A percentile compares a stretch with the other conserved stretches of the same genome.
Evolutionary conservation across 2,888 invertebrate species (phyloP).

Genomic region (Eugnorisma glareosa): DNA sequence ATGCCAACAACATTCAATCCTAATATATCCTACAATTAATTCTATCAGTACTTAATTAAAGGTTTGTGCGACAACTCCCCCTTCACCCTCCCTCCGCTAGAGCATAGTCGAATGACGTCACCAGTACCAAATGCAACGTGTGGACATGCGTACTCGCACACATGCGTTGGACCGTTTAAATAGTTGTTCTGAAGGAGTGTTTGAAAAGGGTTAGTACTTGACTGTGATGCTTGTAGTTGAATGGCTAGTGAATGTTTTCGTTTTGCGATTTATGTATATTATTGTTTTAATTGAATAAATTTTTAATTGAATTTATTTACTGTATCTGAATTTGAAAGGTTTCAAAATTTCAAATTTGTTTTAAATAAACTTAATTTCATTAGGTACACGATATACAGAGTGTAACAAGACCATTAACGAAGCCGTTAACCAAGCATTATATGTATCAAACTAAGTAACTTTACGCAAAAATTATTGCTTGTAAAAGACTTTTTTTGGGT

Average conservation of each 20-base stretch:
- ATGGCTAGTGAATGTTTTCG: neutral
- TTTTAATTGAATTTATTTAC: too few relatives aligned
- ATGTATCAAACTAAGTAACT: too few relatives aligned
- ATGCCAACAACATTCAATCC: neutral
- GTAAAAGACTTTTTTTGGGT: too few relatives aligned
- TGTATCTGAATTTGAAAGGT: too few relatives aligned
- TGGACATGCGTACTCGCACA: constrained; percentile 65
- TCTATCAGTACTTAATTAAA: constrained; percentile 38
- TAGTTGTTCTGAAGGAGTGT: constrained; percentile 56
- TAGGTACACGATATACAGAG: too few relatives aligned
- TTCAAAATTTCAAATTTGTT: neutral
- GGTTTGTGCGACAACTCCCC: constrained; percentile 21
- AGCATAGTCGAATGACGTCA: constrained; percentile 70
- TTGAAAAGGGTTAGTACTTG: constrained; percentile 51
- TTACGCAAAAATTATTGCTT: too few relatives aligned
- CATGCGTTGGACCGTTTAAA: constrained; percentile 55
- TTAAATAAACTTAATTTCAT: neutral
- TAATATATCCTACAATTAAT: constrained; percentile 12
- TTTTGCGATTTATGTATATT: neutral
- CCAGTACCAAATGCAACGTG: constrained; percentile 57
- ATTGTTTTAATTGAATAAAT: too few relatives aligned
- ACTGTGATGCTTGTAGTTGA: constrained; percentile 31
- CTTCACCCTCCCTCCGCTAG: constrained; percentile 12
- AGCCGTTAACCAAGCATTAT: too few relatives aligned
- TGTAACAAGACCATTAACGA: too few relatives aligned